A percentile compares a stretch with the other conserved stretches of the same genome.
phyloP scores from a whole-genome alignment of 1,140 invertebrate genomes.

The Caerostris darwini region DNA sequence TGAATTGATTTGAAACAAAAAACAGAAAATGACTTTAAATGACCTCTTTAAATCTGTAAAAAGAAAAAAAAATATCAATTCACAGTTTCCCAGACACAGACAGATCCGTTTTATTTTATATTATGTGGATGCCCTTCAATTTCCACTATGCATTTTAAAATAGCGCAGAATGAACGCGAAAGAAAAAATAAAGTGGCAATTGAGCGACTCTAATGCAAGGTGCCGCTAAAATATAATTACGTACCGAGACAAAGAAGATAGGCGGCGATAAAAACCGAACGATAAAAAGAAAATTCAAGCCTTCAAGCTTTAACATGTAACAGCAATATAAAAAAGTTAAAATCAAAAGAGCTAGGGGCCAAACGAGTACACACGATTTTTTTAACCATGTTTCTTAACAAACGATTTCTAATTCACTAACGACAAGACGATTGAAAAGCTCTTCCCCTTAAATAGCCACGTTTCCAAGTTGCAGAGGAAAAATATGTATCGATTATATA shows the following conservation, averaged over 20 bases:
- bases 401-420: conserved; percentile 17
- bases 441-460: background rate
- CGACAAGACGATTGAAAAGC: conserved; percentile 7
- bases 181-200: background rate
- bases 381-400: conserved; percentile 18
- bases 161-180: background rate
- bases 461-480: background rate
- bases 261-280: background rate
- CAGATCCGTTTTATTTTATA: too few species aligned
- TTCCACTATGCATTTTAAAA: too few species aligned
- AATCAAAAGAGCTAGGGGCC: background rate
- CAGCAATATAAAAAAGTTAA: background rate
- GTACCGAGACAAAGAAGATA: background rate
- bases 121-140: too few species aligned
- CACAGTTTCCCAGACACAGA: too few species aligned
- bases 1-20: too few species aligned
- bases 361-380: conserved; percentile 11
- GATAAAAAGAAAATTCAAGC: background rate
- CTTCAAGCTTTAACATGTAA: background rate
- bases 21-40: too few species aligned
- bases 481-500: too few species aligned
- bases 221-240: background rate
- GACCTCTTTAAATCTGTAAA: too few species aligned
- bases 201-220: background rate
- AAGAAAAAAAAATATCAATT: too few species aligned